Base-by-base conservation (phyloP, 1,140 invertebrate species). In the Adoxophyes honmai region DNA sequence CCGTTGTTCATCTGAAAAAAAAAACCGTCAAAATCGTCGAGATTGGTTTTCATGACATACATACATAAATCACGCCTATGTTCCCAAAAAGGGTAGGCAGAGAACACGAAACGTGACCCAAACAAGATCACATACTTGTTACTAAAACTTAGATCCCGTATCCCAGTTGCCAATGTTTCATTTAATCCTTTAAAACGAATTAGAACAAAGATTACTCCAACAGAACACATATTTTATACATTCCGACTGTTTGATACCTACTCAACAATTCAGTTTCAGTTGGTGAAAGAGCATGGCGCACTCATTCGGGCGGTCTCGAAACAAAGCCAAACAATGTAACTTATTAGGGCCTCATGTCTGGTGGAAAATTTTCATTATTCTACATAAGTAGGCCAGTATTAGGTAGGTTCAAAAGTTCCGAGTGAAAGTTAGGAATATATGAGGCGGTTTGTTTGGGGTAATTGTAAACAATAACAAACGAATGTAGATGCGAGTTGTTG, bases 401-500 rank as follows among this genome's bases (percentile, higher is more conserved):
- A 52, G 34, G 15, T 35, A 16, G 13, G 18, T 15, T 18, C 67
- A 63, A 68, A 64, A 66, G 64, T 72, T 72, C 44, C 53, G 59
- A 63, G 58, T 59, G 64, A 55, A 70, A 73, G 66, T 70, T 73
- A 52, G 54, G 52, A 65, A 71, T 73, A 70, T 74, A 70, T 70
- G 60, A 64, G 55, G 53, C 58, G 65, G 66, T 65, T 67, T 64
- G 65, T 67, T 76, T 75, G 56, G 59, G 44, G 73, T 77, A 77
- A 78, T 73, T 73, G 70, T 66, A 73, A 77, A 75, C 70, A 77
- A 75, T 73, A 81, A 81, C 68, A 75, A 62, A 70, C 67, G 66
- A 68, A 63, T 66, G 59, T 67, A 36, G 62, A 57, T 57, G 44
- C 42, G 56, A 59, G 57, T 57, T 39, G 53, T 37, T 35, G 59